Evolutionary conservation across 2,113 vertebrate genomes (phyloP), one percentile per base, ranked within the genome.

Genomic region (Eulemur macaco): DNA sequence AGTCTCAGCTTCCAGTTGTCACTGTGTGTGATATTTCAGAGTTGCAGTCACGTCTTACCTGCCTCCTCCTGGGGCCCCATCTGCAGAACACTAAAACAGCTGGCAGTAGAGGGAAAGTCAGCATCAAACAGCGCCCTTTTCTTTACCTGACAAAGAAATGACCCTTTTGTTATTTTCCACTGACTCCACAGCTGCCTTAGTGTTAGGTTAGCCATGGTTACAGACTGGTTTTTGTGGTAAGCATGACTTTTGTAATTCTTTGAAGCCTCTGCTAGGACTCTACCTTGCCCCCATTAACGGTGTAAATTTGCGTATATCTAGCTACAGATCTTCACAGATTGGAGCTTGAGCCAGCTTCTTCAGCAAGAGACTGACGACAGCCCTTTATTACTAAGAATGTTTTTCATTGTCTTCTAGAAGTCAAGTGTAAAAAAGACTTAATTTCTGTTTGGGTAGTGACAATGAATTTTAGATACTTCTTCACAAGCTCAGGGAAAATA

Each of bases 201-300:
- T 29, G n/a, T 74, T 73, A 25, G 1, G 52, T 95, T 87, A 77
- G 45, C 71, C 23, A 29, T 52, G 58, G 64, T 82, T 76, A 52
- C 29, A 64, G 45, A 66, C 54, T 91, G 64, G n/a, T 54, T 95
- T 95, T 86, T 91, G 52, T 96, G 81, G 64, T 84, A 82, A 87
- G 54, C 45, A 6, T 27, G 27, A 89, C 25, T 66, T 63, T 66
- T 78, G 2, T n/a, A 71, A 91, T 60, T 94, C 52, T 88, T 95
- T 88, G 58, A 95, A 89, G 52, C 54, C n/a, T 90, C 56, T 56
- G 17, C 18, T 45, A 56, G 25, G 89, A 31, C n/a, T 56, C 47
- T 89, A 76, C 23, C 0, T 86, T 66, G 42, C 5, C 60, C 39
- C 47, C 10, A 15, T 29, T 68, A 71, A 68, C 12, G 8, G 37